Percentiles rank a stretch among this genome's conserved stretches.
Conservation (phyloP, 2,113 vertebrate genomes). For the Callithrix jacchus region DNA sequence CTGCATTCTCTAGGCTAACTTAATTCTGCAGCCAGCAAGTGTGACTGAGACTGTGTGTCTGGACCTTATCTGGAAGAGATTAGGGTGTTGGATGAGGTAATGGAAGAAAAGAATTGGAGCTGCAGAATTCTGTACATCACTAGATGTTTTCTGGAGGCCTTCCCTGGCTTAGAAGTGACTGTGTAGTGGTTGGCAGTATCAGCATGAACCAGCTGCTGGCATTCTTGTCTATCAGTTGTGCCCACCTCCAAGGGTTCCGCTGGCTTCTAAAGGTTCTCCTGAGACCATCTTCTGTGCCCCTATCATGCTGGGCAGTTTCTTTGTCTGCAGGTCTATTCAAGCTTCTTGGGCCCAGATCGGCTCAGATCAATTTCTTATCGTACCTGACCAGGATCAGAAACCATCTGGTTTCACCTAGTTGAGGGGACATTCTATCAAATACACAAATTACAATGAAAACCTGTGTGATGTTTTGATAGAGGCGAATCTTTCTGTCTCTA, state of each 20-base stretch:
- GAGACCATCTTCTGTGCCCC: background rate
- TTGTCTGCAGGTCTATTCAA: background rate
- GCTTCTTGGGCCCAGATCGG: background rate
- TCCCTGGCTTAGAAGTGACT: background rate
- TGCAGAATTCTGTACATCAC: background rate
- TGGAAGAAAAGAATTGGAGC: background rate
- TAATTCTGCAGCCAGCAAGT: background rate
- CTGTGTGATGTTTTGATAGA: background rate
- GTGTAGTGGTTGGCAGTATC: no score
- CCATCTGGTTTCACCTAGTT: background rate
- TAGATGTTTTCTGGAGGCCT: background rate
- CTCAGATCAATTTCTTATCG: background rate
- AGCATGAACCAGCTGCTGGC: fast-evolving
- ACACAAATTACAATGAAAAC: background rate
- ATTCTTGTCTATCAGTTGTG: background rate
- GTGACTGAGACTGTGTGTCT: background rate
- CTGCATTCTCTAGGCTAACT: background rate
- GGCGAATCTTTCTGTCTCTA: background rate
- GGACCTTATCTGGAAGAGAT: background rate
- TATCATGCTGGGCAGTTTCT: background rate
- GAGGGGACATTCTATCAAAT: background rate
- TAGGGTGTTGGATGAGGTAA: background rate
- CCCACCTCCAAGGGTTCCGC: background rate
- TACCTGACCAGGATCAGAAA: background rate
- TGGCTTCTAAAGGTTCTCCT: background rate